phyloP scores from a whole-genome alignment of 2,113 vertebrate species.

The Dermatemys mawii region DNA sequence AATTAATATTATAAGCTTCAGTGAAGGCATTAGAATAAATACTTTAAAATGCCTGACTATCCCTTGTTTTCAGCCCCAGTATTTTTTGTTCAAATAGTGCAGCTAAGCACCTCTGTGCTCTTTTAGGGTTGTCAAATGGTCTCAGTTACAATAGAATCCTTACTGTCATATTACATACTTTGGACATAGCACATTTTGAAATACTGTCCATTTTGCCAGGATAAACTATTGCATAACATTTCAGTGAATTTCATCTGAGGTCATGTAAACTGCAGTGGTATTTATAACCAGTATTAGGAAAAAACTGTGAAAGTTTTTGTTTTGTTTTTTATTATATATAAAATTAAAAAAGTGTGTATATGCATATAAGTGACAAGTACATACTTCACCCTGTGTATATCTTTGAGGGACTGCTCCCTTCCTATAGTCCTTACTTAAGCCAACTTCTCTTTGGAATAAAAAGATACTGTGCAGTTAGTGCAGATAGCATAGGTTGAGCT shows the following conservation, averaged over 20 bases:
- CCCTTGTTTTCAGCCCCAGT: not conserved
- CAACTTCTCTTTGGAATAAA: not conserved
- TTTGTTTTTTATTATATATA: too few relatives aligned
- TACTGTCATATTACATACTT: not conserved
- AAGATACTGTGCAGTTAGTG: not conserved
- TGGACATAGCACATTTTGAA: not conserved
- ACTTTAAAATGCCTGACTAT: not conserved
- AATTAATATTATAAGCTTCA: not conserved
- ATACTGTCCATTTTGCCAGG: not conserved
- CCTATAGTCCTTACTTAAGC: not conserved
- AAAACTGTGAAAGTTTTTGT: conserved; percentile 52
- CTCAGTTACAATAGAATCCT: not conserved
- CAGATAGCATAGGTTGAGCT: conserved; percentile 16
- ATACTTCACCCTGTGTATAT: not conserved
- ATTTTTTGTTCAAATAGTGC: not conserved
- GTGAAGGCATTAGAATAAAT: not conserved
- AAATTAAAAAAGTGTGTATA: too few relatives aligned
- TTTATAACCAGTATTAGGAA: conserved; percentile 23
- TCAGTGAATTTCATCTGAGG: not conserved
- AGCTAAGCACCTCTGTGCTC: not conserved
- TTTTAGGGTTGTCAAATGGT: not conserved
- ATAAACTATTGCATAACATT: not conserved
- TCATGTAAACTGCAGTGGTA: not conserved
- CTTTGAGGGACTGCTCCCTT: not conserved
- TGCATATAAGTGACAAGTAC: not conserved